Conservation (phyloP, 2,797 vertebrate genomes). For the Pipistrellus kuhlii region DNA sequence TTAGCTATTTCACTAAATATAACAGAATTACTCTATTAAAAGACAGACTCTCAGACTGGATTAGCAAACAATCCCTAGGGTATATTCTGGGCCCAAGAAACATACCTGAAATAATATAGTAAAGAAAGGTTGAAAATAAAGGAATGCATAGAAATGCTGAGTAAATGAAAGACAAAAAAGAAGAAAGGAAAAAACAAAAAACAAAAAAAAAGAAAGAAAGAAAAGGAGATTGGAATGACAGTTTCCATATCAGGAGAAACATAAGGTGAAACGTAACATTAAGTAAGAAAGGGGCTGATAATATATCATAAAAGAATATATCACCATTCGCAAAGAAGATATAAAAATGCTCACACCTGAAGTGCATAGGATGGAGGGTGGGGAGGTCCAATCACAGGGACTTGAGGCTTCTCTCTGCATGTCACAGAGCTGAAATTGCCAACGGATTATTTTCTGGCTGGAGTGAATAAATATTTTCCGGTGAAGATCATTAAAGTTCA, state of each 20-base stretch:
- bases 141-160: not conserved
- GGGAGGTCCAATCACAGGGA: too few relatives aligned
- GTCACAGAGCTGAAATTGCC: fast-evolving
- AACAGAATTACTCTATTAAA: not conserved
- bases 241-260: not conserved
- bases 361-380: not conserved
- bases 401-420: not conserved
- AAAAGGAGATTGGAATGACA: too few relatives aligned
- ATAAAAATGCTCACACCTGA: not conserved
- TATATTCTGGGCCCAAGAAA: not conserved
- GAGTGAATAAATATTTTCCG: not conserved
- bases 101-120: not conserved
- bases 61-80: not conserved
- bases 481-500: too few relatives aligned
- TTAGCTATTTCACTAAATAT: not conserved
- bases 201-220: not conserved
- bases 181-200: not conserved
- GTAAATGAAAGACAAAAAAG: not conserved
- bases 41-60: not conserved
- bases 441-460: fast-evolving
- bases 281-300: not conserved
- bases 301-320: not conserved
- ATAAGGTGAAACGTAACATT: too few relatives aligned
- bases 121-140: not conserved
- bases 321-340: not conserved